phyloP scores from a whole-genome alignment of 2,113 vertebrate species.

The Podarcis muralis region DNA sequence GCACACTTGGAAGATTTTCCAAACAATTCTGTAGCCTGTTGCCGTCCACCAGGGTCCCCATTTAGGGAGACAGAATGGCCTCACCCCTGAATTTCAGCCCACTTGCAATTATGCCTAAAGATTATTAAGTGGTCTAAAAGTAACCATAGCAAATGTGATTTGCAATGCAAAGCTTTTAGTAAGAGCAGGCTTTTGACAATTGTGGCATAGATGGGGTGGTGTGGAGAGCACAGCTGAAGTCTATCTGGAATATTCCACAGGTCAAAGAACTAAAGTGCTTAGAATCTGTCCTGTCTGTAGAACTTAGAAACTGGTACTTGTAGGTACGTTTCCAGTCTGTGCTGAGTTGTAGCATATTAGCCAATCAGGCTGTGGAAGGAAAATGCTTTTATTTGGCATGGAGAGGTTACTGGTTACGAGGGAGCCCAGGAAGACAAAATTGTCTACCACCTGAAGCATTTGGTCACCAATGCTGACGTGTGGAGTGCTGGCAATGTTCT shows the following conservation, averaged over 20 bases:
- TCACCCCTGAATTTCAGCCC: not conserved
- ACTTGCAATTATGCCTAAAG: not conserved
- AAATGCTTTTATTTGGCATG: not conserved
- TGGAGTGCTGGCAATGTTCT: no score
- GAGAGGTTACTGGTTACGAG: no score
- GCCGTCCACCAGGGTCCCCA: not conserved
- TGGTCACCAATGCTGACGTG: no score
- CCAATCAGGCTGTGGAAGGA: not conserved
- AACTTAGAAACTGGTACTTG: not conserved
- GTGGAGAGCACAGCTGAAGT: not conserved
- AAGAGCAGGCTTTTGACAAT: not conserved
- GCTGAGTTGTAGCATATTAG: not conserved
- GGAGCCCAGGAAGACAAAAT: no score
- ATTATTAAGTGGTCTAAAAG: not conserved
- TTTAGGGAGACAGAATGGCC: not conserved
- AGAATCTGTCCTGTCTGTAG: not conserved
- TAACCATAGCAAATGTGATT: not conserved
- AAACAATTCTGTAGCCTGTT: slow-evolving; percentile 3
- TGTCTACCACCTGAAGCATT: no score
- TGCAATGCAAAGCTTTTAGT: no score
- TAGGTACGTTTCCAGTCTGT: not conserved
- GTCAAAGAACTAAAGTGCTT: not conserved
- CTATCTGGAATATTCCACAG: not conserved
- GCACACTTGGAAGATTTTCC: slow-evolving; percentile 15
- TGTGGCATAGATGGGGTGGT: not conserved